A percentile compares a stretch with the other conserved stretches of the same genome.
phyloP scores from a whole-genome alignment of 2,888 invertebrate species.

The Eilema caniola region DNA sequence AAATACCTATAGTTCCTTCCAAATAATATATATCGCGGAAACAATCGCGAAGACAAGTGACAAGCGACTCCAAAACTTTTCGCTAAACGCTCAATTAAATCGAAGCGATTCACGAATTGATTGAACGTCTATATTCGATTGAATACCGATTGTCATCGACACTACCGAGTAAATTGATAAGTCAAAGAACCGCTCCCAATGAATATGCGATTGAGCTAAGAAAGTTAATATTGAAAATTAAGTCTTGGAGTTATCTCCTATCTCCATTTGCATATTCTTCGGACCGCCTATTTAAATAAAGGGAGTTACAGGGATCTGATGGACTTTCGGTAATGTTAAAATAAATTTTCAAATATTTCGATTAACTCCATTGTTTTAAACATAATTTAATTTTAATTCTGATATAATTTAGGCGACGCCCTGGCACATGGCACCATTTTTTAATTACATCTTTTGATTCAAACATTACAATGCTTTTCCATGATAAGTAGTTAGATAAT shows the following conservation, averaged over 20 bases:
- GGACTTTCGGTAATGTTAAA: background rate
- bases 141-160: constrained; percentile 66
- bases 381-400: background rate
- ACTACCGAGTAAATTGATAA: constrained; percentile 53
- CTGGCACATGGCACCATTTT: background rate
- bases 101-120: constrained; percentile 41
- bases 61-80: constrained; percentile 56
- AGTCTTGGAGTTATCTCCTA: constrained; percentile 52
- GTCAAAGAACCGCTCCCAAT: constrained; percentile 53
- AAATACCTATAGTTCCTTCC: background rate
- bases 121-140: constrained; percentile 56
- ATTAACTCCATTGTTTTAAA: background rate
- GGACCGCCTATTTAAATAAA: constrained; percentile 29
- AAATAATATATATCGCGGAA: background rate
- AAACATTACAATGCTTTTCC: background rate
- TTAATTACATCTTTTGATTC: background rate
- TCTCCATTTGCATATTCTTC: constrained; percentile 49
- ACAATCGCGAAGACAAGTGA: constrained; percentile 42
- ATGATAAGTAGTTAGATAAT: background rate
- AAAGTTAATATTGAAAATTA: constrained; percentile 60
- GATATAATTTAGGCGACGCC: background rate
- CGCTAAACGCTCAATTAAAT: constrained; percentile 62
- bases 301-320: background rate
- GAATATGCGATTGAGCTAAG: constrained; percentile 59
- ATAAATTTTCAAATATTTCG: background rate